Conservation (phyloP, 2,888 invertebrate species). For the Chydorus sphaericus region DNA sequence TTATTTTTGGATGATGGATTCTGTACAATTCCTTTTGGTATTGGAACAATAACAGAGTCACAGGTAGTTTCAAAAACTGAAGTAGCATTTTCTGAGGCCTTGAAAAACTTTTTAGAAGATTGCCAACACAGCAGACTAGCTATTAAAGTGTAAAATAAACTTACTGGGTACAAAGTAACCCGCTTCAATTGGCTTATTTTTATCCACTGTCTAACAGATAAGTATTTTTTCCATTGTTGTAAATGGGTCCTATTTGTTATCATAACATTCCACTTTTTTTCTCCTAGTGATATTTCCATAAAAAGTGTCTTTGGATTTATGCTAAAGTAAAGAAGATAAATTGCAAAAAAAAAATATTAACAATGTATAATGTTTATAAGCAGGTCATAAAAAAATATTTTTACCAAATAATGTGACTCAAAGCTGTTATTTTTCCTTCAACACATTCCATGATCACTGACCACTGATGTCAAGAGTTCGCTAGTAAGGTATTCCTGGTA, state of each 20-base stretch:
- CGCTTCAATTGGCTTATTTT: background rate
- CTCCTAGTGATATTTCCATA: background rate
- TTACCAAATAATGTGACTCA: conserved; percentile 11
- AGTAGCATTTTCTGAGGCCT: background rate
- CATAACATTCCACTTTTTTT: background rate
- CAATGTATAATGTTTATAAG: background rate
- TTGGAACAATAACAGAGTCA: background rate
- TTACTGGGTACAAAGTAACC: background rate
- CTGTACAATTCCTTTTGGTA: background rate
- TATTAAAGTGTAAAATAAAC: background rate
- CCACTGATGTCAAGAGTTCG: too few species aligned
- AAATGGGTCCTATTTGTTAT: background rate
- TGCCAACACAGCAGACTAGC: background rate
- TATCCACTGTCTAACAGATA: background rate
- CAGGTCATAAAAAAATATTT: background rate
- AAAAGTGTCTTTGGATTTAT: conserved; percentile 3
- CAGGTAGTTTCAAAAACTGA: background rate
- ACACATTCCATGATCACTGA: background rate
- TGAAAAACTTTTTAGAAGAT: background rate
- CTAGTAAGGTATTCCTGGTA: too few species aligned
- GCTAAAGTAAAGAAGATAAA: background rate
- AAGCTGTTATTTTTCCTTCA: conserved; percentile 6
- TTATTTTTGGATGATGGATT: background rate
- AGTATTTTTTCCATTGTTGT: background rate
- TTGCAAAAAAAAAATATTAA: background rate